These are phyloP conservation scores for Gnathonemus echidnorhynchus DNA, from an alignment of 2,113 vertebrate genomes.

Conservation along the genomic window DNA sequence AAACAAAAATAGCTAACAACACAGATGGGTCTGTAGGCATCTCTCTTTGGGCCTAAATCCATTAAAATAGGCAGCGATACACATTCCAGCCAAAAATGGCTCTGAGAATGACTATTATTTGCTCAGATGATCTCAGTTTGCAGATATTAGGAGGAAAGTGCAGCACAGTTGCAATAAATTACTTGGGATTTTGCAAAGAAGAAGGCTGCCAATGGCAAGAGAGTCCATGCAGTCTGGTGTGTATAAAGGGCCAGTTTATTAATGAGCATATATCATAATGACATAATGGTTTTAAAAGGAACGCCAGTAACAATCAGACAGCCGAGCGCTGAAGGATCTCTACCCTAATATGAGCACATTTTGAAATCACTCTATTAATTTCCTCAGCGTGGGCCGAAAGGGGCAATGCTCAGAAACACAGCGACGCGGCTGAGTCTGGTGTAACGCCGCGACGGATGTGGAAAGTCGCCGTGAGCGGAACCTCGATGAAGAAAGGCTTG, in stretches of 20 bases:
- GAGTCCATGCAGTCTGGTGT: background rate
- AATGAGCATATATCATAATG: constrained; percentile 2
- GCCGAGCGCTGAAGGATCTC: background rate
- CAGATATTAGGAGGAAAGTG: background rate
- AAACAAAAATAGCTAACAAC: background rate
- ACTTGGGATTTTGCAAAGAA: background rate
- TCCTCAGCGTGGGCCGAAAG: background rate
- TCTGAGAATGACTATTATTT: background rate
- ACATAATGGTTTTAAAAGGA: background rate
- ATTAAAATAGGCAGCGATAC: background rate
- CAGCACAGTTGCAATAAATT: background rate
- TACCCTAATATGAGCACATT: background rate
- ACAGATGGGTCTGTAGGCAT: background rate
- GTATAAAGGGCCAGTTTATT: background rate
- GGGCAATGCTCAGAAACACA: background rate
- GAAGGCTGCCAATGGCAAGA: background rate
- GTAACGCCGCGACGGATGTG: background rate
- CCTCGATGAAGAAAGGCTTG: background rate
- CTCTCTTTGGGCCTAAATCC: background rate
- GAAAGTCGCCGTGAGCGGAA: background rate
- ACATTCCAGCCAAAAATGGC: background rate
- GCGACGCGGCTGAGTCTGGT: background rate
- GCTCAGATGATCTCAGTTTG: constrained; percentile 9
- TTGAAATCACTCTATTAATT: background rate
- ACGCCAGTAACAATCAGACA: background rate